These are phyloP conservation scores for Byasa hedistus DNA, from an alignment of 2,888 invertebrate species.

Conservation along the genomic window DNA sequence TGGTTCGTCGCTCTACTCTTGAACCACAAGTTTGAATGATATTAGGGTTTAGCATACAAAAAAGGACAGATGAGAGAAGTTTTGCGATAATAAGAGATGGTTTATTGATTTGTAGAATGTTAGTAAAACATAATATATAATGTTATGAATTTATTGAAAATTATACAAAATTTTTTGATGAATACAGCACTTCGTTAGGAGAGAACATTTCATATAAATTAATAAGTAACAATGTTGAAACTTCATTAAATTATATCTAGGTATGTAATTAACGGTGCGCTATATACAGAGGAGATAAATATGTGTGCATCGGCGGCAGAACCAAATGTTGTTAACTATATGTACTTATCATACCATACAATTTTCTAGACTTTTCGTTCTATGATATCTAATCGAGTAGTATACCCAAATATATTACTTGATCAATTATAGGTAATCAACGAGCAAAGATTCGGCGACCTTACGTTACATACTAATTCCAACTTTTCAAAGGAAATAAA, in stretches of 20 bases:
- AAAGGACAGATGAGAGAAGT: no score
- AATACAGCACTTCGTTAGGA: conserved; percentile 35
- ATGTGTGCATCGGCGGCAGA: conserved; percentile 22
- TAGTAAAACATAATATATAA: conserved; percentile 22
- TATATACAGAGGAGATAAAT: conserved; percentile 33
- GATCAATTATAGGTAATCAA: neutral
- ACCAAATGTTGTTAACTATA: conserved; percentile 4
- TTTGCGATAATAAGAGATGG: no score
- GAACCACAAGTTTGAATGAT: no score
- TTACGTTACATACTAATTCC: neutral
- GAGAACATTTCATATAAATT: conserved; percentile 25
- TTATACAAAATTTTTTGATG: conserved; percentile 43
- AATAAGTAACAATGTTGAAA: conserved; percentile 19
- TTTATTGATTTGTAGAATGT: neutral
- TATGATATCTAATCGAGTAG: neutral
- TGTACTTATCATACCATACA: neutral
- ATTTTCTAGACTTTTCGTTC: neutral
- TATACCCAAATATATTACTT: neutral
- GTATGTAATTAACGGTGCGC: conserved; percentile 24
- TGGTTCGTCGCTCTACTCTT: no score
- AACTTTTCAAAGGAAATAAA: neutral
- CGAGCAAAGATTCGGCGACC: neutral
- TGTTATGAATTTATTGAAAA: conserved; percentile 45
- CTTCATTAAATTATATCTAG: conserved; percentile 27
- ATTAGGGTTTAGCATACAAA: no score